Evolutionary conservation across 2,797 vertebrate species (phyloP), one percentile per base, ranked within the genome.

Genomic region (Falco concolor): DNA sequence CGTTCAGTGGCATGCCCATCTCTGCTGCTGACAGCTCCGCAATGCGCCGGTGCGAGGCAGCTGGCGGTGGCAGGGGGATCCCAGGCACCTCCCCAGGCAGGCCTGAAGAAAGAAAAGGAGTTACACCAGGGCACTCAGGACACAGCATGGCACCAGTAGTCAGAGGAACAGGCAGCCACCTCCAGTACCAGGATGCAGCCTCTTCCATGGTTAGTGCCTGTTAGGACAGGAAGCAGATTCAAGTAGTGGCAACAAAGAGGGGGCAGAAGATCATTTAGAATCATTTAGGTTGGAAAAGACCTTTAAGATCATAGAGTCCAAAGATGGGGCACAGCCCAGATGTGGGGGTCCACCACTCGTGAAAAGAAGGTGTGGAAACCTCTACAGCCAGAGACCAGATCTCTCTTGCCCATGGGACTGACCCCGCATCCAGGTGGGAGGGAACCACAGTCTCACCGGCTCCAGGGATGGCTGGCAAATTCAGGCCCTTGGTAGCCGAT

Each of bases 391-490:
- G 69, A 60, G 68, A 45, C 50, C 80, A 54, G 61, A 65, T 19
- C 40, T 15, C 61, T 42, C 80, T 10, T 27, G 44, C 75, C 64
- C 59, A 8, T 0, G 28, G 50, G 53, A 16, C 36, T 3, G 13
- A 5, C 34, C 40, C 50, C 45, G 30, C 42, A 13, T 13, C 12
- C 9, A 1, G 1, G 7, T 1, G 20, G 34, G 56, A 38, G 9
- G 49, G n/a, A 27, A 8, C 44, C 44, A 18, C 4, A 5, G 17
- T 44, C 98, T 96, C 97, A 99, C 99, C 99, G 4, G 98, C 95
- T 56, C 97, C 98, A 0, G 98, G 94, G 93, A 99, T 97, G 60
- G 98, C 97, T 9, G 99, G 99, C 67, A 99, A 98, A 95, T 98
- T 99, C 97, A 98, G 98, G 57, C 93, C 97, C 40, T 99, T 98